phyloP scores from a whole-genome alignment of 2,113 vertebrate species.

The Nothocercus julius region DNA sequence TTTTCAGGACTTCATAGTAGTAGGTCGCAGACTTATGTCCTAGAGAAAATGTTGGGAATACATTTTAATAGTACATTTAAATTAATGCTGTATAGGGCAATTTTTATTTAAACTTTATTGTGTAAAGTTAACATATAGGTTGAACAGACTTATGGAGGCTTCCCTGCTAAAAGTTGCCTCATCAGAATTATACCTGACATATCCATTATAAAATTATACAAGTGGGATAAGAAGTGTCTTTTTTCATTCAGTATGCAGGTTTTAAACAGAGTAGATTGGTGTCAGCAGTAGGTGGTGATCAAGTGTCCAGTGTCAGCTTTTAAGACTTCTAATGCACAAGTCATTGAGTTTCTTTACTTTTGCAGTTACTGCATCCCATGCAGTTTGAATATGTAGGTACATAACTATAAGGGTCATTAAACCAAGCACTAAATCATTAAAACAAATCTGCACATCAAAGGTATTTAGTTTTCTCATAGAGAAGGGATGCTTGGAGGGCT shows the following conservation, averaged over 20 bases:
- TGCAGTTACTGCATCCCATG: too few relatives aligned
- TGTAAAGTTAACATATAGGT: background rate
- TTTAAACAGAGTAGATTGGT: background rate
- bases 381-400: background rate
- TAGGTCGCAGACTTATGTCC: background rate
- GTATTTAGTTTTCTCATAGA: background rate
- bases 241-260: background rate
- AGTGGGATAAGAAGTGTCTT: background rate
- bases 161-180: background rate
- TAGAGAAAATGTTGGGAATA: background rate
- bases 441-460: background rate
- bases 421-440: background rate
- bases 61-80: background rate
- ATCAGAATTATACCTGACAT: background rate
- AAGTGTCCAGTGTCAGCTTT: background rate
- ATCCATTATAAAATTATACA: background rate
- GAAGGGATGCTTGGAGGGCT: background rate
- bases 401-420: background rate
- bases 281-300: too few relatives aligned
- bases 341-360: background rate
- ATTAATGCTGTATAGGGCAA: background rate
- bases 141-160: background rate
- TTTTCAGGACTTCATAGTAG: background rate
- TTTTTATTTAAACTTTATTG: background rate
- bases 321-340: background rate